Conservation (phyloP, 1,140 invertebrate species). For the Maconellicoccus hirsutus region DNA sequence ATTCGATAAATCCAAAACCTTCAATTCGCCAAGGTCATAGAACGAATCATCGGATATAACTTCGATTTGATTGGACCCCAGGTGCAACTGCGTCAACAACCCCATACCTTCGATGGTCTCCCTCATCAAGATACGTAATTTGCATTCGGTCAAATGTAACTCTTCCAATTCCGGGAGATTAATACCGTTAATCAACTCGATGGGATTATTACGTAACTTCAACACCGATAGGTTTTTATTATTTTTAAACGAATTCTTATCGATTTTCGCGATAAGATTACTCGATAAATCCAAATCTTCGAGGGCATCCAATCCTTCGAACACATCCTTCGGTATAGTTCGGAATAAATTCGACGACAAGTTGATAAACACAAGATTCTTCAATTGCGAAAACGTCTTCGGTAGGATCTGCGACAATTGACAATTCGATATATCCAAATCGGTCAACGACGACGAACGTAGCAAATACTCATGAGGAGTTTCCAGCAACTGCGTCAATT, state of each 20-base stretch:
- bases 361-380: constrained; percentile 48
- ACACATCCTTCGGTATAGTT: constrained; percentile 45
- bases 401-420: constrained; percentile 45
- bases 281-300: constrained; percentile 54
- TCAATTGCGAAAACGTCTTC: constrained; percentile 46
- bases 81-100: constrained; percentile 45
- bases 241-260: constrained; percentile 44
- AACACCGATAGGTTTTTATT: constrained; percentile 47
- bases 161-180: constrained; percentile 43
- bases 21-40: constrained; percentile 44
- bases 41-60: constrained; percentile 55
- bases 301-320: constrained; percentile 44
- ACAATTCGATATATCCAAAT: constrained; percentile 53
- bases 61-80: constrained; percentile 49
- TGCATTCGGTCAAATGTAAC: constrained; percentile 50
- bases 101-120: constrained; percentile 50
- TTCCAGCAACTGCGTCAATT: constrained; percentile 36
- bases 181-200: constrained; percentile 40
- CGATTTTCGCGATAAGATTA: constrained; percentile 45
- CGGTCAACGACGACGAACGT: constrained; percentile 47
- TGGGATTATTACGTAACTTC: constrained; percentile 44
- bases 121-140: constrained; percentile 46
- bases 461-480: constrained; percentile 39
- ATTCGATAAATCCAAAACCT: constrained; percentile 52
- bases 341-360: constrained; percentile 48